Evolutionary conservation across 2,113 vertebrate genomes (phyloP).

Genomic region (Leptobrachium leishanense): DNA sequence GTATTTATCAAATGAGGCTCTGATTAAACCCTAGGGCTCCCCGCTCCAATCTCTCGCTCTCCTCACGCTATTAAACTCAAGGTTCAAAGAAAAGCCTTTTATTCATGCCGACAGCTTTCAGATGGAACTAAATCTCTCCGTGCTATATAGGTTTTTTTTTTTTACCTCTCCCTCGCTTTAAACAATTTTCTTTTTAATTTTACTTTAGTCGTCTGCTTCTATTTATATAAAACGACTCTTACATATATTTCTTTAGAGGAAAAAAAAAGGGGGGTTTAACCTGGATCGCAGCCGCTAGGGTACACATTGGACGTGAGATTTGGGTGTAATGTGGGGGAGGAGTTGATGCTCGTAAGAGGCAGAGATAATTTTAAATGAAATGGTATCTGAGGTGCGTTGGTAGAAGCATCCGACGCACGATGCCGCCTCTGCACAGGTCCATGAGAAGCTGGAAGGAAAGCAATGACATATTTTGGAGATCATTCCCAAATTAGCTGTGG

Average conservation of each 20-base stretch:
- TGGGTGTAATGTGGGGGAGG: background rate
- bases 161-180: slow-evolving; percentile 42
- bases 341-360: background rate
- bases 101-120: slow-evolving; percentile 69
- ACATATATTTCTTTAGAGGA: background rate
- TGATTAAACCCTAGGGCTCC: slow-evolving; percentile 63
- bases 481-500: too few relatives aligned
- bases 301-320: slow-evolving; percentile 8
- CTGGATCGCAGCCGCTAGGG: too few relatives aligned
- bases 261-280: slow-evolving; percentile 30
- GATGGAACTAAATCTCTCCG: slow-evolving; percentile 69
- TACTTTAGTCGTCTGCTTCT: slow-evolving; percentile 28
- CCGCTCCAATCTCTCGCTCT: slow-evolving; percentile 54
- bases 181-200: slow-evolving; percentile 26
- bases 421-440: too few relatives aligned
- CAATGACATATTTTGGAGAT: too few relatives aligned
- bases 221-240: slow-evolving; percentile 18
- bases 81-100: slow-evolving; percentile 68
- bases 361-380: too few relatives aligned
- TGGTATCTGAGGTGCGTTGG: too few relatives aligned
- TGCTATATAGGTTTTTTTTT: slow-evolving; percentile 35
- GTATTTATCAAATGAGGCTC: slow-evolving; percentile 58
- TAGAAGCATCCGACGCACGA: too few relatives aligned
- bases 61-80: slow-evolving; percentile 55
- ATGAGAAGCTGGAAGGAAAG: too few relatives aligned